Base-by-base conservation (phyloP, 2,888 invertebrate species). In the Tholera decimalis region DNA sequence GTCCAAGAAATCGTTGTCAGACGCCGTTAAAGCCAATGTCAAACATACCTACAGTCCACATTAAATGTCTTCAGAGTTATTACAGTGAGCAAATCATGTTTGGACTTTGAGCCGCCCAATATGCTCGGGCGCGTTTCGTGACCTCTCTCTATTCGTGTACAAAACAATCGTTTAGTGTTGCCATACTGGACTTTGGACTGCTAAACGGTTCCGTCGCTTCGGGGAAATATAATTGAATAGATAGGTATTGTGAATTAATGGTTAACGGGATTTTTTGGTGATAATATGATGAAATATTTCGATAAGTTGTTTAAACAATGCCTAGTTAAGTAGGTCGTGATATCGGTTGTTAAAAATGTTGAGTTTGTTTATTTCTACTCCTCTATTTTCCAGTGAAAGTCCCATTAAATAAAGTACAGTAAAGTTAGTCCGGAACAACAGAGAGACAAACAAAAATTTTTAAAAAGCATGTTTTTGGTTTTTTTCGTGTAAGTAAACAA, bases 41-140 rank as follows among this genome's bases (percentile, higher is more conserved):
- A 63, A 35, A 24, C 15, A 9, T 47, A 53, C 46, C 46, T 41
- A 71, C n/a, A 47, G 43, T 54, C 13, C 50, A 53, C 11, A 49
- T 62, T 5, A 41, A 51, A 43, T 73, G 49, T 49, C 50, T 39
- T 37, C 28, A 35, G 8, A 33, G 53, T 11, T 53, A 33, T 22
- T 5, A 22, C 18, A n/a, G 2, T 61, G 46, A 54, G 41, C 33
- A 59, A 59, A 61, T 61, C 73, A 44, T 22, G 18, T 13, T 4
- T 41, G 79, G 64, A 77, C 76, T 77, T 74, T 62, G 75, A 13
- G 6, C 64, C 13, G 22, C 22, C 60, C 26, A 73, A 59, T 79
- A 49, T 37, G 8, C 24, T 51, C 39, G 41, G 58, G 39, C 20
- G 22, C 60, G 60, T 11, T 24, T 28, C 24, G 18, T 72, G 74